Conservation (phyloP, 2,888 invertebrate genomes). For the Sisyra terminalis region DNA sequence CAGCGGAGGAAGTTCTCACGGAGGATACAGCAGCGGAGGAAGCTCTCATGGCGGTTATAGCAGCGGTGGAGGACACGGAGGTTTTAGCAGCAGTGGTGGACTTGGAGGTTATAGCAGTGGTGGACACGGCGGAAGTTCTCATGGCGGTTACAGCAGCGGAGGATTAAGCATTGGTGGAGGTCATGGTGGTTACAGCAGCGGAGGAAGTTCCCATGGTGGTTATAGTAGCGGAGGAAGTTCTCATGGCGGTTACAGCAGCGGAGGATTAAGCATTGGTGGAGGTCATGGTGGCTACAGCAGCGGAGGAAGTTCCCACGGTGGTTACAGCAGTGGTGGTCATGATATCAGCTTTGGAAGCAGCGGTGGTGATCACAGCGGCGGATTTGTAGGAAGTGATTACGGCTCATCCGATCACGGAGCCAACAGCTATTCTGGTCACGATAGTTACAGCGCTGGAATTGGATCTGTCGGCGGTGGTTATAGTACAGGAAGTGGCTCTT, state of each 20-base stretch:
- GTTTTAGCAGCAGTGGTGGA: constrained; percentile 7
- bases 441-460: constrained; percentile 5
- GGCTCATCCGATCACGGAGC: neutral
- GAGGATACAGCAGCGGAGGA: constrained; percentile 12
- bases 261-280: neutral
- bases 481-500: neutral
- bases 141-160: constrained; percentile 9
- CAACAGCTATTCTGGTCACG: constrained; percentile 3
- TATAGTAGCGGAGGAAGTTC: neutral
- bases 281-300: neutral
- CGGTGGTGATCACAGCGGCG: neutral
- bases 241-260: neutral
- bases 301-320: neutral
- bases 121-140: constrained; percentile 10
- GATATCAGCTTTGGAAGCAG: neutral
- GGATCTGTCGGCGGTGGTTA: constrained; percentile 5
- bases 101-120: constrained; percentile 10
- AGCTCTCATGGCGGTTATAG: constrained; percentile 7
- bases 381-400: neutral
- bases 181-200: constrained; percentile 1
- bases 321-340: neutral
- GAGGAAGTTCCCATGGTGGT: constrained; percentile 1
- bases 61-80: constrained; percentile 6
- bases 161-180: constrained; percentile 7
- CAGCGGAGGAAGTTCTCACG: constrained; percentile 11